These are phyloP conservation scores for Amorpha juglandis DNA, from an alignment of 2,888 invertebrate species.

Conservation along the genomic window DNA sequence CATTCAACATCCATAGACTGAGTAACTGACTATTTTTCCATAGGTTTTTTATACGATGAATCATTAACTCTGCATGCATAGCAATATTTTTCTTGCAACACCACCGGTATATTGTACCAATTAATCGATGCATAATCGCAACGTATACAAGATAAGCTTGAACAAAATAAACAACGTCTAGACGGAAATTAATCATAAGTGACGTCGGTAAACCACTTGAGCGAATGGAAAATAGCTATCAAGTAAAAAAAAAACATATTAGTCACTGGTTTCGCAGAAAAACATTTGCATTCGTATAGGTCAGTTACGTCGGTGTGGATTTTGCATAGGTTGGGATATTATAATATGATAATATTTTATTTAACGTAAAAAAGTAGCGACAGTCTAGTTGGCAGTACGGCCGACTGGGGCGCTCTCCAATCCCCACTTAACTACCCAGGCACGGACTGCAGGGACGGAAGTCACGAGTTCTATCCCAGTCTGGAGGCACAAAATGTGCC, in stretches of 20 bases:
- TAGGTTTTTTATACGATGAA: constrained; percentile 3
- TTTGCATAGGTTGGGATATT: neutral
- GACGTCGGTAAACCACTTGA: constrained; percentile 41
- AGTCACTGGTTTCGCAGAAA: constrained; percentile 35
- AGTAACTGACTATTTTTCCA: neutral
- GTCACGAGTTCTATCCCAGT: too few relatives aligned
- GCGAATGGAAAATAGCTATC: constrained; percentile 39
- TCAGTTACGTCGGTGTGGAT: constrained; percentile 40
- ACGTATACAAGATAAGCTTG: constrained; percentile 7
- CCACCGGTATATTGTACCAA: constrained; percentile 18
- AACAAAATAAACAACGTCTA: constrained; percentile 38
- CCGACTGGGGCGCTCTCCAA: too few relatives aligned
- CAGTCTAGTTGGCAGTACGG: too few relatives aligned
- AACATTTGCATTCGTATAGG: constrained; percentile 45
- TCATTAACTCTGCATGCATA: constrained; percentile 8
- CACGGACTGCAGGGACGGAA: too few relatives aligned
- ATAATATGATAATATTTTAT: neutral
- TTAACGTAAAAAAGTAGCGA: too few relatives aligned
- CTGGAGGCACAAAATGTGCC: too few relatives aligned
- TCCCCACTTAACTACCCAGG: too few relatives aligned
- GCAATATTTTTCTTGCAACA: constrained; percentile 8
- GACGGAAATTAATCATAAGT: constrained; percentile 44
- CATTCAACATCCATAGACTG: neutral
- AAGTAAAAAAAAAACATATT: constrained; percentile 41
- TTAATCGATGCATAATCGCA: constrained; percentile 20